Evolutionary conservation across 1,140 invertebrate species (phyloP).

Genomic region (Neuroterus valhalla): DNA sequence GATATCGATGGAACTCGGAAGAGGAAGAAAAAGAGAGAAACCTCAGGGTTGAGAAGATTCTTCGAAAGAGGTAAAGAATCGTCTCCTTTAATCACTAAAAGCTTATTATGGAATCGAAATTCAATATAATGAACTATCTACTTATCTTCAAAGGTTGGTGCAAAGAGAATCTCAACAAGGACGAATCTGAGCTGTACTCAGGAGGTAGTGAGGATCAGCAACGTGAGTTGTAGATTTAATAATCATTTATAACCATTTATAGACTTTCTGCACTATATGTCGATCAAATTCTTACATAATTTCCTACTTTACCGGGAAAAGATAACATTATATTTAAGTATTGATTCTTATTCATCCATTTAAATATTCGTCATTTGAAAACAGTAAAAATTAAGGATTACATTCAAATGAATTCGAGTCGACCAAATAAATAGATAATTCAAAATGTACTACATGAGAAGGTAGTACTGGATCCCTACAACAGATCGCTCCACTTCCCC

Average conservation of each 20-base stretch:
- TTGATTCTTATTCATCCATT: neutral
- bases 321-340: neutral
- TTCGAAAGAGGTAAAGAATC: slow-evolving; percentile 38
- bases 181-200: no score
- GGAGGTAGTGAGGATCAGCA: neutral
- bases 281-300: neutral
- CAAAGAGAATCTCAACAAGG: no score
- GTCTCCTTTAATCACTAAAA: no score
- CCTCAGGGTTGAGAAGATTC: slow-evolving; percentile 11
- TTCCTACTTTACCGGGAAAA: slow-evolving; percentile 9
- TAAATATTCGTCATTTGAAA: neutral
- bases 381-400: no score
- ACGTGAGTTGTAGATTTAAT: neutral
- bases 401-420: neutral
- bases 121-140: no score
- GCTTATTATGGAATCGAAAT: no score
- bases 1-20: slow-evolving; percentile 3
- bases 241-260: no score
- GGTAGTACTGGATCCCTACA: neutral
- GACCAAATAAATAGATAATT: neutral
- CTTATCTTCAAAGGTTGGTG: no score
- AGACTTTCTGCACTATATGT: neutral
- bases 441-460: neutral
- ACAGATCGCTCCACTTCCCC: neutral
- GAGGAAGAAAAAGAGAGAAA: neutral